These are phyloP conservation scores for Corythaeola cristata DNA, from an alignment of 2,113 vertebrate species.

Conservation along the genomic window DNA sequence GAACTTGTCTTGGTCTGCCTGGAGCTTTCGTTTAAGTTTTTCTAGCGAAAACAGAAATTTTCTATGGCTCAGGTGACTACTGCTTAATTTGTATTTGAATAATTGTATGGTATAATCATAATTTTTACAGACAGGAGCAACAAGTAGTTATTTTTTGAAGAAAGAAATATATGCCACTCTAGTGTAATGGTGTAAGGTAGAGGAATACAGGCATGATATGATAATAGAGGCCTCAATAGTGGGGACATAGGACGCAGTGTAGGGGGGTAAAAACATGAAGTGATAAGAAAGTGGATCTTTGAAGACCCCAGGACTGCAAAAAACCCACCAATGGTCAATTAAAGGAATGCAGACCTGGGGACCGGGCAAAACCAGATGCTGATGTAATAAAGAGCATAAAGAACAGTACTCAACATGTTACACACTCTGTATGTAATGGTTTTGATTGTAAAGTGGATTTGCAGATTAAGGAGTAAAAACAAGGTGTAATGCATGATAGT, in stretches of 20 bases:
- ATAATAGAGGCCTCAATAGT: background rate
- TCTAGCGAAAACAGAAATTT: background rate
- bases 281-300: background rate
- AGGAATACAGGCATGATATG: background rate
- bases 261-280: background rate
- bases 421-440: background rate
- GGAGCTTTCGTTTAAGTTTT: background rate
- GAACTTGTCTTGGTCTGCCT: background rate
- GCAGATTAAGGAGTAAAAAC: background rate
- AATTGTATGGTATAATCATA: background rate
- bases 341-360: background rate
- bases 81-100: background rate
- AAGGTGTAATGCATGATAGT: fast-evolving
- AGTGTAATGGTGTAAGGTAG: fast-evolving
- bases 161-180: background rate
- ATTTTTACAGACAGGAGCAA: background rate
- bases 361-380: background rate
- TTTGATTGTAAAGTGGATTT: background rate
- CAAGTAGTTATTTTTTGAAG: background rate
- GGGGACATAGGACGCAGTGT: background rate
- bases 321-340: background rate
- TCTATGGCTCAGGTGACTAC: background rate
- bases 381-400: background rate
- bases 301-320: background rate
- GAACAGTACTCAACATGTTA: background rate